Conservation (phyloP, 2,113 vertebrate genomes). For the Halichoerus grypus region DNA sequence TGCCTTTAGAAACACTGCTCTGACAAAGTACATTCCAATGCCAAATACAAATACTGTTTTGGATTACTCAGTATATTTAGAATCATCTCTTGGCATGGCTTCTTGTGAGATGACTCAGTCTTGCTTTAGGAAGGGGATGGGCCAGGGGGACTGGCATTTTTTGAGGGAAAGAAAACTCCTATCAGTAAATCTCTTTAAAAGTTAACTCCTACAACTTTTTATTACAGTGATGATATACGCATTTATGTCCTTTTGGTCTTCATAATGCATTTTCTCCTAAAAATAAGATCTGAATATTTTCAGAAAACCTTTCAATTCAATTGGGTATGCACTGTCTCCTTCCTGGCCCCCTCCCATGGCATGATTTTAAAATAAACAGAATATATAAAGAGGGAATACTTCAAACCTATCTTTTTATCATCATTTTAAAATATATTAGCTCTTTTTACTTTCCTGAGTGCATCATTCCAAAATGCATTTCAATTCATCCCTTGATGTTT, state of each 20-base stretch:
- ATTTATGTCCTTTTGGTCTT: not conserved
- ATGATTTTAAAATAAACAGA: constrained; percentile 55
- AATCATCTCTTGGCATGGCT: not conserved
- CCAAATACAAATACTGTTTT: not conserved
- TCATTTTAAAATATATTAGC: constrained; percentile 28
- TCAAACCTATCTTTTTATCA: constrained; percentile 14
- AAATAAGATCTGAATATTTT: constrained; percentile 29
- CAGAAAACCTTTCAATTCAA: constrained; percentile 48
- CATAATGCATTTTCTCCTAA: not conserved
- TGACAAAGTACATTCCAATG: not conserved
- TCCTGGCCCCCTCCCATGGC: not conserved
- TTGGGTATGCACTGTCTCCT: not conserved
- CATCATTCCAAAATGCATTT: not conserved
- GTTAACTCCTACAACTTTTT: not conserved
- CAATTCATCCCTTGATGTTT: constrained; percentile 38
- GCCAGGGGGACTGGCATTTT: not conserved
- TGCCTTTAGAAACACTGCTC: not conserved
- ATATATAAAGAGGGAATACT: not conserved
- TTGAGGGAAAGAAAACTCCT: not conserved
- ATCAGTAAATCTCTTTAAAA: not conserved
- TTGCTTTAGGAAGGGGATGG: not conserved
- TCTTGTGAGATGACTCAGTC: not conserved
- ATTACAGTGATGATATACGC: not conserved
- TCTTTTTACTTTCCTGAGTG: constrained; percentile 68
- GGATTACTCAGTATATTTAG: not conserved